phyloP scores from a whole-genome alignment of 2,113 vertebrate genomes.

The Lagopus muta region DNA sequence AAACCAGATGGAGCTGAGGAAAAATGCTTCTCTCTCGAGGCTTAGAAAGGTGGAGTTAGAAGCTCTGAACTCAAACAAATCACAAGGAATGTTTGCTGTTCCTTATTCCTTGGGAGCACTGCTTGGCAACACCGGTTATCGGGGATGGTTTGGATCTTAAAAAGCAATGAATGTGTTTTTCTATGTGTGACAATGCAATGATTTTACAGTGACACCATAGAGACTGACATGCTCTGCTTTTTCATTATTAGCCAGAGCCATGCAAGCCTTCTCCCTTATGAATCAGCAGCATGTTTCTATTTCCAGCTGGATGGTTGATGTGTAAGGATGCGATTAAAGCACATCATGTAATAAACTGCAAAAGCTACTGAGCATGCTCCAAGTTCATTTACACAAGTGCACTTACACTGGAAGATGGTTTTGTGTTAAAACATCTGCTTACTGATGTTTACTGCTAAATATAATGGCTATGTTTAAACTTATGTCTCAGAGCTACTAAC shows the following conservation, averaged over 20 bases:
- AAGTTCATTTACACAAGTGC: neutral
- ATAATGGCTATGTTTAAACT: neutral
- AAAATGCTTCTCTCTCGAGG: slow-evolving; percentile 38
- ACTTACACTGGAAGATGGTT: neutral
- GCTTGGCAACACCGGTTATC: neutral
- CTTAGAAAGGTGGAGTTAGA: slow-evolving; percentile 40
- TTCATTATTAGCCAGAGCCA: neutral
- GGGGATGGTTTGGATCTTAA: neutral
- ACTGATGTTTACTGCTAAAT: neutral
- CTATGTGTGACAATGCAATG: neutral
- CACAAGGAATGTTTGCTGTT: slow-evolving; percentile 59
- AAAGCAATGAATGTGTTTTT: neutral
- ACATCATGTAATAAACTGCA: neutral
- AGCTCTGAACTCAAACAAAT: slow-evolving; percentile 53
- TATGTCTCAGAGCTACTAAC: neutral
- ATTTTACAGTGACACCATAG: neutral
- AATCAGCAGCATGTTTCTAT: neutral
- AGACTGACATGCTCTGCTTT: neutral
- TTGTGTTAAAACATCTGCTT: neutral
- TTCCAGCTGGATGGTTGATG: neutral
- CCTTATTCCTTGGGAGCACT: neutral
- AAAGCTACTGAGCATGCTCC: neutral
- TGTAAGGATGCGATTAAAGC: neutral
- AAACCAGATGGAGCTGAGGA: slow-evolving; percentile 58
- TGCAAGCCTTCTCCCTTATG: neutral